Conservation (phyloP, 2,888 invertebrate species). For the Pecten maximus region DNA sequence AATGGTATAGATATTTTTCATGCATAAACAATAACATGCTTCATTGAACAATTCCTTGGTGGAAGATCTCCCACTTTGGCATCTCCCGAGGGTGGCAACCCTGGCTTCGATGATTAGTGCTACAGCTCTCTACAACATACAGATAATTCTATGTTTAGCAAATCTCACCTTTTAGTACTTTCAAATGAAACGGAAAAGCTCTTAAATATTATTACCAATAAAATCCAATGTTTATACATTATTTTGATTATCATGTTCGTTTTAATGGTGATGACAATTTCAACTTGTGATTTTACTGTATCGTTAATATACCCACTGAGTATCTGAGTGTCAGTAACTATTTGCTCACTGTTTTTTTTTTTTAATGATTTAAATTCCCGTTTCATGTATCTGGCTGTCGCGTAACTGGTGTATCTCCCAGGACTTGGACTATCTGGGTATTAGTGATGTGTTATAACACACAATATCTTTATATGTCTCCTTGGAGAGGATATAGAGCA, state of each 20-base stretch:
- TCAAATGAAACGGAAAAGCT: neutral
- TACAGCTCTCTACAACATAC: too few species aligned
- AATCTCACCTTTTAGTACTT: neutral
- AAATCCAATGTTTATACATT: neutral
- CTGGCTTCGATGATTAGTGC: too few species aligned
- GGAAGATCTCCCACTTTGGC: too few species aligned
- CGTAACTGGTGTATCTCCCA: neutral
- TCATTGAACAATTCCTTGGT: too few species aligned
- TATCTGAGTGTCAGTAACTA: neutral
- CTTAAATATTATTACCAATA: neutral
- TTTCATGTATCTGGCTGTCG: neutral
- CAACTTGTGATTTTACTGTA: neutral
- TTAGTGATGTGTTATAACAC: neutral
- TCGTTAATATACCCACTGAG: neutral
- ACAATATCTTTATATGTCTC: neutral
- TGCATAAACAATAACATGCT: too few species aligned
- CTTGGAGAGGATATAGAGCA: neutral
- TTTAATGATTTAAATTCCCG: too few species aligned
- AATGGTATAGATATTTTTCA: too few species aligned
- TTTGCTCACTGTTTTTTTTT: neutral
- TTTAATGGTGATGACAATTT: neutral
- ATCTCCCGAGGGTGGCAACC: too few species aligned
- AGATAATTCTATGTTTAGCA: too few species aligned
- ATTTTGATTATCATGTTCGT: neutral
- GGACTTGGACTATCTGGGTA: neutral